These are phyloP conservation scores for Tetramorium bicarinatum DNA, from an alignment of 2,888 invertebrate species.

Conservation along the genomic window DNA sequence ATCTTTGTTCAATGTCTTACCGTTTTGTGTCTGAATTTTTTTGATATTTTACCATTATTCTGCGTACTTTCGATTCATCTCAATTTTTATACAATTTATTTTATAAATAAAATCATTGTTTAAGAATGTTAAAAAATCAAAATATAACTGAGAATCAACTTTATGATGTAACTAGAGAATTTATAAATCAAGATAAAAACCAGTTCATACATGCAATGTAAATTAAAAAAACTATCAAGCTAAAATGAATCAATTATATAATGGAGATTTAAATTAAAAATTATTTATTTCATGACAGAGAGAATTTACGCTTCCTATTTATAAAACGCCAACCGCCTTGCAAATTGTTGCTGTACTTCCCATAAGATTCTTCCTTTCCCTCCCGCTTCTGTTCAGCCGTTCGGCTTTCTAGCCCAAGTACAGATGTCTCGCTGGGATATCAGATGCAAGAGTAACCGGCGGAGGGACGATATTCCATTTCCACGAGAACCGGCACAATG, in stretches of 20 bases:
- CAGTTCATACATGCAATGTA: no score
- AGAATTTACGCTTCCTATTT: neutral
- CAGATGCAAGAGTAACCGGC: constrained; percentile 53
- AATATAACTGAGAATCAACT: neutral
- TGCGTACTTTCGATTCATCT: neutral
- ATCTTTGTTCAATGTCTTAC: neutral
- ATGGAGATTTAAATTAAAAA: no score
- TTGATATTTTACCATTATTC: neutral
- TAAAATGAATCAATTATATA: no score
- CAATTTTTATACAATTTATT: neutral
- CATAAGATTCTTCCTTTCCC: neutral
- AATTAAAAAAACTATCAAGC: no score
- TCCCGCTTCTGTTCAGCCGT: constrained; percentile 12
- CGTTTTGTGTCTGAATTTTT: neutral
- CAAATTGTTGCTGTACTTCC: constrained; percentile 2
- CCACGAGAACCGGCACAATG: constrained; percentile 41
- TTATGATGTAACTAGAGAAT: neutral
- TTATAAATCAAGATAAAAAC: no score
- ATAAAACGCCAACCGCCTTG: neutral
- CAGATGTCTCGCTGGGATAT: constrained; percentile 50
- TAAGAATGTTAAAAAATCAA: neutral
- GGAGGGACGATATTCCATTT: constrained; percentile 54
- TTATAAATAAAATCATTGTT: neutral
- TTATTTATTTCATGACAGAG: neutral
- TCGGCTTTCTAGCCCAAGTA: constrained; percentile 38